Base-by-base conservation (phyloP, 2,113 vertebrate genomes). In the Meriones unguiculatus region DNA sequence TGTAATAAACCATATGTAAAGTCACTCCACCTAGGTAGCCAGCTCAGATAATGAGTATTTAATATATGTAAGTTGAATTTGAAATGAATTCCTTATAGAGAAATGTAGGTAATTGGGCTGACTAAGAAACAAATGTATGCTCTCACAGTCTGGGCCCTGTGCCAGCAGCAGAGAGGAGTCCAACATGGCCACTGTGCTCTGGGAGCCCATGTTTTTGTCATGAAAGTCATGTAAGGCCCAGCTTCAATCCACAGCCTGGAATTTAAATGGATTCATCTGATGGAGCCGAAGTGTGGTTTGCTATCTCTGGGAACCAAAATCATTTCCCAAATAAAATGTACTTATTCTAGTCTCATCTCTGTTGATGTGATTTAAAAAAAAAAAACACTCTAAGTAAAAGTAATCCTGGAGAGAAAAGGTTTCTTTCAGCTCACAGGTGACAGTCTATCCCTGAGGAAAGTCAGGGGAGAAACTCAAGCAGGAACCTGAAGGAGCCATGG, bases 31-130 rank as follows among this genome's bases (percentile, higher is more conserved):
- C 22, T 75, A 67, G 38, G 32, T 90, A 81, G 38, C 46, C 75
- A 62, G 62, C 67, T 25, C 24, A 89, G 82, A 94, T 87, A 46
- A 57, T 76, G 73, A 95, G 75, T 54, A n/a, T 94, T 94, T n/a
- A 46, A 67, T 91, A 72, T 17, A 57, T 13, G n/a, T 77, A 93
- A 86, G 75, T 62, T 85, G 65, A 95, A 90, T 85, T 88, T 77
- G 57, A 85, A 95, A 90, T 92, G 52, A 95, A 92, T 95, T 92
- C 89, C 95, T 85, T 92, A 38, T 81, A 92, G 65, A 80, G 92
- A 90, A 59, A 67, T 50, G 32, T 72, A 28, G 52, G 30, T 93
- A 95, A 93, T 96, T 92, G 95, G 62, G 11, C 52, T 69, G 32
- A 50, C 78, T 73, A 67, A 89, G 75, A 82, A 94, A 95, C 28